Evolutionary conservation across 2,797 vertebrate genomes (phyloP).

Genomic region (Petrocephalus sullivani): DNA sequence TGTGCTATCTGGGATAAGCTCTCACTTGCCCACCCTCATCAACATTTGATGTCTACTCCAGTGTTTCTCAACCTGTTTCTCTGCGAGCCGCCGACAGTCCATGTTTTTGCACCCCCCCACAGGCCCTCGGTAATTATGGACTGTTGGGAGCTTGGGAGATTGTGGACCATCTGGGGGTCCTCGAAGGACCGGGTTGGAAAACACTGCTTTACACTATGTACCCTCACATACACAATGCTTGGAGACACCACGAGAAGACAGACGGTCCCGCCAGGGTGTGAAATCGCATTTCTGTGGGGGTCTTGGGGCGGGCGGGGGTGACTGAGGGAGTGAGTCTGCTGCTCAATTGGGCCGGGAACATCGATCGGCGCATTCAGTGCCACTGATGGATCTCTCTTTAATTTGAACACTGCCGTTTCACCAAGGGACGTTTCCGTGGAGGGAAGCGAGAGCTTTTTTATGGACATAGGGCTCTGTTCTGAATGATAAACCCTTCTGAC

Average conservation of each 20-base stretch:
- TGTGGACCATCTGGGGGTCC: too few relatives aligned
- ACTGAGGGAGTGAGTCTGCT: background rate
- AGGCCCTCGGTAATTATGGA: background rate
- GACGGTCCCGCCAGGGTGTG: background rate
- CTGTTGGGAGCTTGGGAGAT: background rate
- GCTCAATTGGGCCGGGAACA: background rate
- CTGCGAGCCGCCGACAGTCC: background rate
- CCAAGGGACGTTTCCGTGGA: background rate
- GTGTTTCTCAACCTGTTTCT: background rate
- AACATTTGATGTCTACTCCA: background rate
- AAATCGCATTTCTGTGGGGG: background rate
- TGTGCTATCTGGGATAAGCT: background rate
- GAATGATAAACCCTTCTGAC: background rate
- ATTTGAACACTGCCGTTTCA: background rate
- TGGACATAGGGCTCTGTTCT: background rate
- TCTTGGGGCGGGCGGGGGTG: background rate
- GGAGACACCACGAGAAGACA: background rate
- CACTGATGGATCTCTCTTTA: background rate
- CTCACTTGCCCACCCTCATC: too few relatives aligned
- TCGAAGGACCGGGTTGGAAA: background rate
- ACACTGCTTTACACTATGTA: background rate
- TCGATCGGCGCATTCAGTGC: background rate
- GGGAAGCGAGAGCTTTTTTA: background rate
- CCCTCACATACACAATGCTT: background rate
- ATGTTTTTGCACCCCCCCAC: background rate